These are phyloP conservation scores for Antigone vipio DNA, from an alignment of 2,113 vertebrate species.

Conservation along the genomic window DNA sequence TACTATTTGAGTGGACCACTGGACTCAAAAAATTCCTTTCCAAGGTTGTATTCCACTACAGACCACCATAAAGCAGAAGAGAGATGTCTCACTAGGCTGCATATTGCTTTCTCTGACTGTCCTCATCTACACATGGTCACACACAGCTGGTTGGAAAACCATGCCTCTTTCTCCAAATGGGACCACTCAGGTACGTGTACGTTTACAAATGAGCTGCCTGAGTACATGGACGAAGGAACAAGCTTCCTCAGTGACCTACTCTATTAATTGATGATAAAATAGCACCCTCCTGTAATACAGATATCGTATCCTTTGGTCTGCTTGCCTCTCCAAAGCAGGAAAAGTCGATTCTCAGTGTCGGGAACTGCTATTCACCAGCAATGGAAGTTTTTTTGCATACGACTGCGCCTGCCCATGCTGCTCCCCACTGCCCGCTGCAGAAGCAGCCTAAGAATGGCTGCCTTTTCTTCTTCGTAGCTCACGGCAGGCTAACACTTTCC, in stretches of 20 bases:
- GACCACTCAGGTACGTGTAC: background rate
- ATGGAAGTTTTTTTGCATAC: background rate
- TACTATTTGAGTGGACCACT: background rate
- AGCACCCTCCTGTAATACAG: background rate
- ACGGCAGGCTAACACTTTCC: background rate
- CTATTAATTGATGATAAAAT: background rate
- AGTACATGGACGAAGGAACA: background rate
- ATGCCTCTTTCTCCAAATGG: background rate
- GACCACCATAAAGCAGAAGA: background rate
- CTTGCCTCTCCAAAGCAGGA: background rate
- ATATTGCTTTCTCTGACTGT: background rate
- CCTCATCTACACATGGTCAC: background rate
- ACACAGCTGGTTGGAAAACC: background rate
- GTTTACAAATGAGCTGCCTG: background rate
- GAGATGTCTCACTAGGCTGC: background rate
- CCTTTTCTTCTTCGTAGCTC: background rate
- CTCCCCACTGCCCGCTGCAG: background rate
- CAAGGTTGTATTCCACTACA: background rate
- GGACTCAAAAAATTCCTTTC: background rate
- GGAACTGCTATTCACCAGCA: background rate
- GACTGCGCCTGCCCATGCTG: background rate
- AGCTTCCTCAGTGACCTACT: background rate
- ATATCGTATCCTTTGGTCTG: background rate
- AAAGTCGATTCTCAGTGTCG: background rate
- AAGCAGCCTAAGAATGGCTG: background rate